phyloP scores from a whole-genome alignment of 2,113 vertebrate genomes.

The Takifugu bimaculatus region DNA sequence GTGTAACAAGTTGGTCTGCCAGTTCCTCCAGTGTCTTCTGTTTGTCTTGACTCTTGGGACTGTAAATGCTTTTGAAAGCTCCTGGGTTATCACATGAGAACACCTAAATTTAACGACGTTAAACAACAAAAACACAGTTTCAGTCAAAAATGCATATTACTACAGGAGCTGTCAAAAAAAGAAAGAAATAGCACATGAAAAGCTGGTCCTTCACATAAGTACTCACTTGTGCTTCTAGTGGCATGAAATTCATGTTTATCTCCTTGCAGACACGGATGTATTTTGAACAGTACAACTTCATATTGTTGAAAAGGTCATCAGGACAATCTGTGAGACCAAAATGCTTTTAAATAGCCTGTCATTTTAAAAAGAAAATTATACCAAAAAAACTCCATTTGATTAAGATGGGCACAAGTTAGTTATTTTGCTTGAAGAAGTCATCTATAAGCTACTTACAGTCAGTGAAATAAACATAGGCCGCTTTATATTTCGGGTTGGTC shows the following conservation, averaged over 20 bases:
- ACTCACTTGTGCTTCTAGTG: constrained; percentile 87
- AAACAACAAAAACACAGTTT: not conserved
- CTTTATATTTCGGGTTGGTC: constrained; percentile 87
- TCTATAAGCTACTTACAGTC: constrained; percentile 83
- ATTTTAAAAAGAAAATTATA: not conserved
- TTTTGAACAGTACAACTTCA: constrained; percentile 85
- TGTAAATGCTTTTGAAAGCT: constrained; percentile 88
- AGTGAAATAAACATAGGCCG: constrained; percentile 94
- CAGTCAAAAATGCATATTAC: no score
- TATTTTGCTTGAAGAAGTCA: not conserved
- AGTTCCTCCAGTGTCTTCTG: constrained; percentile 79
- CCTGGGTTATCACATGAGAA: constrained; percentile 87
- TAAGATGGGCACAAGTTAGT: not conserved
- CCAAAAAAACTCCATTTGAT: not conserved
- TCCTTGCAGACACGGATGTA: constrained; percentile 90
- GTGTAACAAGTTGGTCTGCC: constrained; percentile 88
- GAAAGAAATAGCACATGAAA: constrained; percentile 16
- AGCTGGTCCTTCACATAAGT: not conserved
- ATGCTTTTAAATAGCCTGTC: not conserved
- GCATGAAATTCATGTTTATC: constrained; percentile 90
- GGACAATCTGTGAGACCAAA: constrained; percentile 79
- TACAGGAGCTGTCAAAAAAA: constrained; percentile 8
- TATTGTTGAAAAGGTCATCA: constrained; percentile 87
- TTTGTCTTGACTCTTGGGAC: constrained; percentile 78
- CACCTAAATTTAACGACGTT: constrained; percentile 72